phyloP scores from a whole-genome alignment of 2,888 invertebrate species.

The Epirrita christyi region DNA sequence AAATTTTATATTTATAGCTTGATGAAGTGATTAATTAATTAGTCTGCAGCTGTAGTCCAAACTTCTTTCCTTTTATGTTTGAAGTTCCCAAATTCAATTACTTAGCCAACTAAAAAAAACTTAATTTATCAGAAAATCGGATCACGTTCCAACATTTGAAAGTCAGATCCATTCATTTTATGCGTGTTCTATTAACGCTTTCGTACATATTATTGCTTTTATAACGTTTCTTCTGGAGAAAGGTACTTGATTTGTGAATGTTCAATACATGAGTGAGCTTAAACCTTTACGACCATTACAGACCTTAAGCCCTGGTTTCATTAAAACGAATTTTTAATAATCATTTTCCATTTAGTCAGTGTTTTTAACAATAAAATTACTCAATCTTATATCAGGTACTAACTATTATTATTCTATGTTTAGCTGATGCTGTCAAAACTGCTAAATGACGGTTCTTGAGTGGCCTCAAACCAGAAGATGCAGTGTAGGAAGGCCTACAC shows the following conservation, averaged over 20 bases:
- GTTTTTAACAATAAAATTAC: no score
- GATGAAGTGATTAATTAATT: no score
- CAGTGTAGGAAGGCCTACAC: no score
- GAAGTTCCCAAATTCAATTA: constrained; percentile 10
- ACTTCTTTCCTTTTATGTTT: not conserved
- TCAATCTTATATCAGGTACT: no score
- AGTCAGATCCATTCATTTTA: constrained; percentile 3
- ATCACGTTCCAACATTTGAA: constrained; percentile 5
- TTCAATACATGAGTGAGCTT: constrained; percentile 43
- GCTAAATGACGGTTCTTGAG: no score
- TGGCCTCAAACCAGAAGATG: no score
- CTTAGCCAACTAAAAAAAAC: constrained; percentile 1
- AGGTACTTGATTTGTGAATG: constrained; percentile 34
- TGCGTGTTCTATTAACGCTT: constrained; percentile 1
- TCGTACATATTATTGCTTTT: not conserved
- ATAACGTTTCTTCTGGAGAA: not conserved
- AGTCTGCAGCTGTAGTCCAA: not conserved
- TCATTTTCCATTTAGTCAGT: no score
- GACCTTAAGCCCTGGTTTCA: not conserved
- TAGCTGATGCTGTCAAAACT: no score
- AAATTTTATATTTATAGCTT: no score
- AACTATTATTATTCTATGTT: no score
- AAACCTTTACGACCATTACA: constrained; percentile 4
- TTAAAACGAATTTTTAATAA: no score
- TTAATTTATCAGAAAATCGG: not conserved